phyloP scores from a whole-genome alignment of 64 coral and sea anemone genomes.

The Stylophora pistillata region DNA sequence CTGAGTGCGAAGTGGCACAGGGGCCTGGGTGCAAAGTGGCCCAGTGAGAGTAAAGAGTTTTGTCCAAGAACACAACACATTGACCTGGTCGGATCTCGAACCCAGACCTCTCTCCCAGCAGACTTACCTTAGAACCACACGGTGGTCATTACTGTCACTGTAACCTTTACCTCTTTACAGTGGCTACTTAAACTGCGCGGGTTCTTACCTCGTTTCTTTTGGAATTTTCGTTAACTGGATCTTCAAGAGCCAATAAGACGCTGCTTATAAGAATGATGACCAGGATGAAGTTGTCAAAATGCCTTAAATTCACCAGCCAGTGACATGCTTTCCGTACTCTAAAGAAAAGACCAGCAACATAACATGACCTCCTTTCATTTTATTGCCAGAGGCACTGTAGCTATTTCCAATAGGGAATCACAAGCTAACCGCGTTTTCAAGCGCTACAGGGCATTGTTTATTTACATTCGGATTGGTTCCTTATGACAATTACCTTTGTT shows the following conservation, averaged over 20 bases:
- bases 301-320: conserved; percentile 84
- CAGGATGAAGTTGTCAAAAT: conserved; percentile 94
- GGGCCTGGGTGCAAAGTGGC: not conserved
- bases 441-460: too few relatives aligned
- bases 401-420: too few relatives aligned
- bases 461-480: too few relatives aligned
- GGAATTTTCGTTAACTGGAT: conserved; percentile 82
- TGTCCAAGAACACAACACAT: not conserved
- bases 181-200: not conserved
- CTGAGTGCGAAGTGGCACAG: too few relatives aligned
- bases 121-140: not conserved
- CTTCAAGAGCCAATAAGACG: conserved; percentile 75
- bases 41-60: not conserved
- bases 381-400: not conserved
- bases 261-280: conserved; percentile 92
- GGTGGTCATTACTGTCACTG: not conserved
- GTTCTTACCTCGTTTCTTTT: conserved; percentile 50
- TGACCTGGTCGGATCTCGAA: not conserved
- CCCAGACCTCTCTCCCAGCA: not conserved
- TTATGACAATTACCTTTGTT: too few relatives aligned
- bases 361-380: not conserved
- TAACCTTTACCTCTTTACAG: not conserved
- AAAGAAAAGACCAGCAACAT: not conserved
- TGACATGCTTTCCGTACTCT: conserved; percentile 86
- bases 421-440: too few relatives aligned